phyloP scores from a whole-genome alignment of 2,888 invertebrate species.

The Cyaniris semiargus region DNA sequence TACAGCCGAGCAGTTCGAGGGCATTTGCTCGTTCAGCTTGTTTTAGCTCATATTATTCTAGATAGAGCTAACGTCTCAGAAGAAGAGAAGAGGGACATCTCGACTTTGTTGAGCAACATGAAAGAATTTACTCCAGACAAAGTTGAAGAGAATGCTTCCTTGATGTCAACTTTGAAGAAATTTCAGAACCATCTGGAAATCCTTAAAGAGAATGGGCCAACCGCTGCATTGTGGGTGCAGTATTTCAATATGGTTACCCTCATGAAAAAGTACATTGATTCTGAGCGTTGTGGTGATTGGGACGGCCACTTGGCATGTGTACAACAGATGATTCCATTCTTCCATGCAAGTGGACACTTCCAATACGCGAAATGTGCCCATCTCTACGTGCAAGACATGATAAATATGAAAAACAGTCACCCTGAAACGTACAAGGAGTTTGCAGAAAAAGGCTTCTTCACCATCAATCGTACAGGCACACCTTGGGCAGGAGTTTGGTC shows the following conservation, averaged over 20 bases:
- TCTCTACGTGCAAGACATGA: slow-evolving; percentile 55
- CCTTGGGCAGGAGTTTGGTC: slow-evolving; percentile 39
- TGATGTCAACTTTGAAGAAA: slow-evolving; percentile 36
- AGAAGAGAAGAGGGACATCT: slow-evolving; percentile 45
- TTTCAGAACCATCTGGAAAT: slow-evolving; percentile 44
- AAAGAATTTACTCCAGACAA: slow-evolving; percentile 1
- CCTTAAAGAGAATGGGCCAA: slow-evolving; percentile 44
- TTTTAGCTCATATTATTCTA: slow-evolving; percentile 38
- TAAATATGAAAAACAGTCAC: slow-evolving; percentile 43
- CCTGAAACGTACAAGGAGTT: slow-evolving; percentile 38
- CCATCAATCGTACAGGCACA: slow-evolving; percentile 45
- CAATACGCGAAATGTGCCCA: slow-evolving; percentile 38
- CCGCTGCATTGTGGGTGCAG: slow-evolving; percentile 51
- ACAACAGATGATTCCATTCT: slow-evolving; percentile 49
- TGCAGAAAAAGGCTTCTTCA: slow-evolving; percentile 45
- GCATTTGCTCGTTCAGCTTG: slow-evolving; percentile 48
- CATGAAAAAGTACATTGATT: slow-evolving; percentile 16
- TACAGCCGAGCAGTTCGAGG: slow-evolving; percentile 51
- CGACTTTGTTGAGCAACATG: slow-evolving; percentile 35
- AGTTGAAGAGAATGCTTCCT: slow-evolving; percentile 11
- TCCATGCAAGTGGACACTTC: slow-evolving; percentile 54
- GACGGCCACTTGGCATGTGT: slow-evolving; percentile 34
- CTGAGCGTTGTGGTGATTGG: slow-evolving; percentile 25
- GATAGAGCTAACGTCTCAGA: slow-evolving; percentile 44
- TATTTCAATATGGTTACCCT: slow-evolving; percentile 50